These are phyloP conservation scores for Canis aureus DNA, from an alignment of 2,113 vertebrate species.

Conservation along the genomic window DNA sequence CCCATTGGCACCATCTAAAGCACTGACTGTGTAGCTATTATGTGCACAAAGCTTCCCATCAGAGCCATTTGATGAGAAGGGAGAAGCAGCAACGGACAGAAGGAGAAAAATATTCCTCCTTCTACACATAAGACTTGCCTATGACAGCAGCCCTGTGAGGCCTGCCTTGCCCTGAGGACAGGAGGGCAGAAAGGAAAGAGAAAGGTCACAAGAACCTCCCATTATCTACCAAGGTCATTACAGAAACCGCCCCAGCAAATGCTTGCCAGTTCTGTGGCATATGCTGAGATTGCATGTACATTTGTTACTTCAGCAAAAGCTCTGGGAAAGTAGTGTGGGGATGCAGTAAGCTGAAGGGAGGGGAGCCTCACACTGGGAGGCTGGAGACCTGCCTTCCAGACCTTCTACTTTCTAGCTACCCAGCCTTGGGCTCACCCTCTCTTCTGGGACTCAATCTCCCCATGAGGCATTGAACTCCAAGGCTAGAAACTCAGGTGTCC, in stretches of 20 bases:
- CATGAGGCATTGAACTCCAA: neutral
- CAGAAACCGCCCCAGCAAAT: neutral
- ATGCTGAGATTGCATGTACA: neutral
- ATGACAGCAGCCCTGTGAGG: neutral
- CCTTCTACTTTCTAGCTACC: neutral
- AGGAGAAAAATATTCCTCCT: neutral
- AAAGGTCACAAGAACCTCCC: neutral
- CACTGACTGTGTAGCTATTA: neutral
- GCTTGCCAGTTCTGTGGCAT: neutral
- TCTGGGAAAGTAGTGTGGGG: rapidly evolving
- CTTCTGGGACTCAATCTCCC: neutral
- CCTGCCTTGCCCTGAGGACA: neutral
- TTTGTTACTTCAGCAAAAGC: neutral
- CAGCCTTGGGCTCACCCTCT: neutral
- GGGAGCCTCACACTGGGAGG: rapidly evolving
- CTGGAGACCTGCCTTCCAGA: neutral
- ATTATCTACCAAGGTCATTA: neutral
- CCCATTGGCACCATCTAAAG: neutral
- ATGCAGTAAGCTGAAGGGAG: neutral
- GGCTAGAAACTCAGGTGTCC: neutral
- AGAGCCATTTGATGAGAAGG: neutral
- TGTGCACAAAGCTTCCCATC: neutral
- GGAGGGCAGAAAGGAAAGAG: neutral
- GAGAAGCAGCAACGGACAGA: neutral
- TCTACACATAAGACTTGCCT: rapidly evolving